Evolutionary conservation across 1,140 invertebrate genomes (phyloP).

Genomic region (Anoplolepis gracilipes): DNA sequence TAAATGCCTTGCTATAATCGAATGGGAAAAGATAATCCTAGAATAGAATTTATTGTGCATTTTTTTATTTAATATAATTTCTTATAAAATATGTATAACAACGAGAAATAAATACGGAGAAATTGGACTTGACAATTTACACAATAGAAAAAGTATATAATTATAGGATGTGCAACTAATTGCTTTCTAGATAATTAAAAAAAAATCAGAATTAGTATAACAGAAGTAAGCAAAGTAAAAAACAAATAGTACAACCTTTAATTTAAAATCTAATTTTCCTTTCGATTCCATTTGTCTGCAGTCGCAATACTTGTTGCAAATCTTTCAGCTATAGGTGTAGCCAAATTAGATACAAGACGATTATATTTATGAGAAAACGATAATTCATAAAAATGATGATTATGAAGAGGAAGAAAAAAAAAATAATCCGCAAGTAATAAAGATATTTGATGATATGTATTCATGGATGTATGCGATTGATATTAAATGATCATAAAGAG

Average conservation of each 20-base stretch:
- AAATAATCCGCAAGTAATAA: not conserved
- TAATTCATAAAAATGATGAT: not conserved
- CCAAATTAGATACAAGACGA: not conserved
- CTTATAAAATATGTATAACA: not conserved
- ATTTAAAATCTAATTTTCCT: slow-evolving; percentile 6
- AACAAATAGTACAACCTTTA: not conserved
- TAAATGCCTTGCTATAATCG: slow-evolving; percentile 9
- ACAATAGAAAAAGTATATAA: not conserved
- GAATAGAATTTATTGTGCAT: not conserved
- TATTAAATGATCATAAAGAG: slow-evolving; percentile 24
- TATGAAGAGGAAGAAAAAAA: not conserved
- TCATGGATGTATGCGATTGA: slow-evolving; percentile 13
- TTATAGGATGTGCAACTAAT: not conserved
- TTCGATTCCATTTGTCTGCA: not conserved
- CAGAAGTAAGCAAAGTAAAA: not conserved
- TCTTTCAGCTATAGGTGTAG: not conserved
- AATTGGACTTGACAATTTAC: not conserved
- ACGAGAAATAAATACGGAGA: not conserved
- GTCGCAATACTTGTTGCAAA: not conserved
- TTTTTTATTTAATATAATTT: not conserved
- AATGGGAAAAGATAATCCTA: not conserved
- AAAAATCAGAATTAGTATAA: not conserved
- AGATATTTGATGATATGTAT: slow-evolving; percentile 15
- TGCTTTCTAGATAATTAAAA: not conserved
- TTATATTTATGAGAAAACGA: not conserved